These are phyloP conservation scores for Agrypnus murinus DNA, from an alignment of 2,888 invertebrate species.

Conservation along the genomic window DNA sequence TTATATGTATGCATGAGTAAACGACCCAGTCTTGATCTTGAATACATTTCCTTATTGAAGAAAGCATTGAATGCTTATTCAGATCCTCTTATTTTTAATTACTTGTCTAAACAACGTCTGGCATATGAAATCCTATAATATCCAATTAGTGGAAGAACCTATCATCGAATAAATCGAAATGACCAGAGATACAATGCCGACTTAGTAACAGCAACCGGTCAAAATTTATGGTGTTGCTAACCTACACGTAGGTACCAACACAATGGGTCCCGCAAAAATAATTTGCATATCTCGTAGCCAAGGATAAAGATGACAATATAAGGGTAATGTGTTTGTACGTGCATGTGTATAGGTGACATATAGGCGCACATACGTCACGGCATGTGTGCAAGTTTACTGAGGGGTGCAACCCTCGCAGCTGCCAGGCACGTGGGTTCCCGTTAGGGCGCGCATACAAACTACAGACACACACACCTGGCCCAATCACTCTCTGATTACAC, in stretches of 20 bases:
- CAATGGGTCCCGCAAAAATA: slow-evolving; percentile 14
- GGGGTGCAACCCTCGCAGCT: slow-evolving; percentile 67
- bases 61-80: too few relatives aligned
- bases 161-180: too few relatives aligned
- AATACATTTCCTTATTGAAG: too few relatives aligned
- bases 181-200: not conserved
- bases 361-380: slow-evolving; percentile 66
- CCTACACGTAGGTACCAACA: not conserved
- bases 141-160: too few relatives aligned
- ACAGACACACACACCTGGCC: slow-evolving; percentile 52
- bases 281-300: slow-evolving; percentile 42
- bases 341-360: slow-evolving; percentile 63
- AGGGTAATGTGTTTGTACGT: slow-evolving; percentile 32
- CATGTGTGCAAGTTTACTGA: slow-evolving; percentile 65
- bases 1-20: too few relatives aligned
- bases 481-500: slow-evolving; percentile 56
- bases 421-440: slow-evolving; percentile 64
- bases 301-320: slow-evolving; percentile 50
- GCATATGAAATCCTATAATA: too few relatives aligned
- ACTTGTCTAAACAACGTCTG: too few relatives aligned
- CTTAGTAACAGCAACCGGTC: slow-evolving; percentile 21
- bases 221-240: not conserved
- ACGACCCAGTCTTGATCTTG: too few relatives aligned
- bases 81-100: too few relatives aligned
- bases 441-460: slow-evolving; percentile 39